Evolutionary conservation across 2,797 vertebrate species (phyloP).

Genomic region (Stomatorhinus walkeri): DNA sequence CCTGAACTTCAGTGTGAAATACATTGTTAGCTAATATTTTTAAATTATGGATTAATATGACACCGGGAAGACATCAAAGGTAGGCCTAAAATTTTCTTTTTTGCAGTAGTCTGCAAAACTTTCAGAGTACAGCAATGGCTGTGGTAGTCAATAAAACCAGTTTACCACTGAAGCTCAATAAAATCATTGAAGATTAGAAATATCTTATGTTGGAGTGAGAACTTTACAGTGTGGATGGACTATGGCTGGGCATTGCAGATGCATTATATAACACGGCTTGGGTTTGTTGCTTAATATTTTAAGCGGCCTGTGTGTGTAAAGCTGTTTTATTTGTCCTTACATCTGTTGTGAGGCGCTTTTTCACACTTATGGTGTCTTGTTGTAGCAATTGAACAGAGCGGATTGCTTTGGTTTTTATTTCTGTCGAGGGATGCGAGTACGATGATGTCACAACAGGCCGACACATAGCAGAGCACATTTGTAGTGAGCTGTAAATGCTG

Average conservation of each 20-base stretch:
- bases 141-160: neutral
- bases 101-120: neutral
- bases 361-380: neutral
- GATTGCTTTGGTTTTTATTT: neutral
- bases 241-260: neutral
- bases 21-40: neutral
- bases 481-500: neutral
- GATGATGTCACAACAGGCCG: neutral
- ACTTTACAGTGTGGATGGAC: neutral
- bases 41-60: neutral
- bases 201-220: neutral
- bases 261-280: neutral
- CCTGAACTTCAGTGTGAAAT: neutral
- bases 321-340: neutral
- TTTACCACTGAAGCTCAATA: neutral
- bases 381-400: neutral
- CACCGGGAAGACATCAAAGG: neutral
- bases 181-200: neutral
- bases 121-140: neutral
- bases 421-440: neutral
- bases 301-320: neutral
- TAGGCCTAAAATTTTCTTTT: neutral
- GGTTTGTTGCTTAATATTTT: neutral
- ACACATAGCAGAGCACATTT: neutral
- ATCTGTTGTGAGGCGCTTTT: neutral